These are phyloP conservation scores for Melitaea athalia DNA, from an alignment of 2,888 invertebrate genomes.

Conservation along the genomic window DNA sequence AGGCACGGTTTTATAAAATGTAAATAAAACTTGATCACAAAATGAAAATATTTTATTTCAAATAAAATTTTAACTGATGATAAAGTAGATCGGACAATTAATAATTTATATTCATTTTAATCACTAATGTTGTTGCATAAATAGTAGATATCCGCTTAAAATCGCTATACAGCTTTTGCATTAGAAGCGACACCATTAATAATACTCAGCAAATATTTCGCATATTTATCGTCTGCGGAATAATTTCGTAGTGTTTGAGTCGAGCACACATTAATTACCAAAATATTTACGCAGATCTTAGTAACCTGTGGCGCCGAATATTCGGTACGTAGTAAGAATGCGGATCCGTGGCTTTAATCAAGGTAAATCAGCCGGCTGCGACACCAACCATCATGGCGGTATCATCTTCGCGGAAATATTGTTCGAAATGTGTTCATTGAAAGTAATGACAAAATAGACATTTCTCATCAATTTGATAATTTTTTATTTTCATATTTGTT, in stretches of 20 bases:
- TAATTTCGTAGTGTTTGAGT: slow-evolving; percentile 54
- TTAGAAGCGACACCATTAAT: slow-evolving; percentile 36
- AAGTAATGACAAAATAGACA: slow-evolving; percentile 7
- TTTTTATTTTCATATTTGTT: background rate
- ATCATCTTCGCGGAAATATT: slow-evolving; percentile 44
- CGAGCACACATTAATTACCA: slow-evolving; percentile 72
- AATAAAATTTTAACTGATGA: slow-evolving; percentile 24
- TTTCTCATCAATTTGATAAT: background rate
- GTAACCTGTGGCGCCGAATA: slow-evolving; percentile 63
- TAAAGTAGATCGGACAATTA: slow-evolving; percentile 22
- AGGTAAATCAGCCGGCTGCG: slow-evolving; percentile 67
- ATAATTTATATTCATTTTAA: slow-evolving; percentile 26
- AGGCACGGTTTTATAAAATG: slow-evolving; percentile 55
- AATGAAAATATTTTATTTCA: slow-evolving; percentile 40
- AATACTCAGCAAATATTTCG: slow-evolving; percentile 45
- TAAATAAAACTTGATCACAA: slow-evolving; percentile 43
- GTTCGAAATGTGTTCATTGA: slow-evolving; percentile 9
- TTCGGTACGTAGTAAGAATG: slow-evolving; percentile 72
- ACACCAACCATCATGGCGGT: slow-evolving; percentile 41
- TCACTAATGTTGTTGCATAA: slow-evolving; percentile 16
- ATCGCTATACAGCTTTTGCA: slow-evolving; percentile 12
- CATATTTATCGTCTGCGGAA: slow-evolving; percentile 59
- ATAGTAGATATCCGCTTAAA: slow-evolving; percentile 16
- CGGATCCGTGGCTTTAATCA: slow-evolving; percentile 77
- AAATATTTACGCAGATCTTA: slow-evolving; percentile 70